Percentiles rank a stretch among this genome's conserved stretches.
These are phyloP conservation scores for Paragorgia papillata DNA, from an alignment of 92 coral and sea anemone species.

Conservation along the genomic window DNA sequence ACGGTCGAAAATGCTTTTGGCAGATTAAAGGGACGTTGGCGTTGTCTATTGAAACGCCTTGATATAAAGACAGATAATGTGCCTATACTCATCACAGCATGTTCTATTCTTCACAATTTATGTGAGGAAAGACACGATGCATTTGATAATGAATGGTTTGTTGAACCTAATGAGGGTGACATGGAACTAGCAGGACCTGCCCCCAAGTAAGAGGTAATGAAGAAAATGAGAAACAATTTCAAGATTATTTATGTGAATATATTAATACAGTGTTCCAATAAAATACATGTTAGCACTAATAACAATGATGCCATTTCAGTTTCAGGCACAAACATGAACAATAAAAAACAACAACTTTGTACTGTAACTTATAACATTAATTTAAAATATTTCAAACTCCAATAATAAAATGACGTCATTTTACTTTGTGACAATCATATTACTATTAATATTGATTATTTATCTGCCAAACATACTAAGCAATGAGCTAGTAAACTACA, in stretches of 20 bases:
- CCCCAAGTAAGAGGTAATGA: neutral
- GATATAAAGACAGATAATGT: conserved; percentile 34
- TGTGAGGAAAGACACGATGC: conserved; percentile 43
- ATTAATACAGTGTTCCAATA: neutral
- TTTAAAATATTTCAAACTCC: too few relatives aligned
- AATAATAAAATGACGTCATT: too few relatives aligned
- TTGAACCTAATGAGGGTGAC: neutral
- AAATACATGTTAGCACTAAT: neutral
- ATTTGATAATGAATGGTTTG: conserved; percentile 39
- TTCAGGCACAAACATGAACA: neutral
- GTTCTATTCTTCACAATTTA: conserved; percentile 52
- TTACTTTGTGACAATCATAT: too few relatives aligned
- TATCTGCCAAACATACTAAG: too few relatives aligned
- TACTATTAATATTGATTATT: too few relatives aligned
- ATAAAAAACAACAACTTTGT: too few relatives aligned
- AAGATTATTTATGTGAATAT: conserved; percentile 7
- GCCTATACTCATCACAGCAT: conserved; percentile 35
- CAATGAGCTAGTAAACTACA: too few relatives aligned
- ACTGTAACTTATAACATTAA: too few relatives aligned
- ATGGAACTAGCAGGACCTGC: neutral
- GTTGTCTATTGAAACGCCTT: conserved; percentile 47
- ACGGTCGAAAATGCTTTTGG: conserved; percentile 51
- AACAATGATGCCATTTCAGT: too few relatives aligned
- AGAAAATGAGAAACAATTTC: neutral
- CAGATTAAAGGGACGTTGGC: conserved; percentile 50